Evolutionary conservation across 2,888 invertebrate species (phyloP).

Genomic region (Pediacus dermestoides): DNA sequence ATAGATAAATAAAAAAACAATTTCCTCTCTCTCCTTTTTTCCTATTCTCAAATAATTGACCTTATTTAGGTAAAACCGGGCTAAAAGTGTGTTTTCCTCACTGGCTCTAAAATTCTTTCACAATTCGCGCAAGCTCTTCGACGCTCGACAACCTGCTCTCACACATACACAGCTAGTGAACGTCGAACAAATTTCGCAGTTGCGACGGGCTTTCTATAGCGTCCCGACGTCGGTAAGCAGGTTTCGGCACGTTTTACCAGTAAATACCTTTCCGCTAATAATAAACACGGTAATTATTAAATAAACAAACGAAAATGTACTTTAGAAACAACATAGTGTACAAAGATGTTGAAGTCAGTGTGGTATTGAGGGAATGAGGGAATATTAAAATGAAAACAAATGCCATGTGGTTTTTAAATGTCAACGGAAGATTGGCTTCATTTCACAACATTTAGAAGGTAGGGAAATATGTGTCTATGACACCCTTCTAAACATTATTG

Average conservation of each 20-base stretch:
- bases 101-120: neutral
- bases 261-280: no score
- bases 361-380: no score
- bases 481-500: no score
- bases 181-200: constrained; percentile 5
- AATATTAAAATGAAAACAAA: neutral
- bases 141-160: no score
- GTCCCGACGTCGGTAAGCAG: constrained; percentile 5
- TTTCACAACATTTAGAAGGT: no score
- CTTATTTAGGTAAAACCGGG: neutral
- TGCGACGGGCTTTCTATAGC: constrained; percentile 2
- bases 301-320: neutral
- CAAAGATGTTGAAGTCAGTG: no score
- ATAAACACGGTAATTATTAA: neutral
- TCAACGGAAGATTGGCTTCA: neutral
- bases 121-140: neutral
- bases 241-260: neutral
- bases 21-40: no score
- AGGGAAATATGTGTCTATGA: no score
- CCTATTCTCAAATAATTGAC: no score
- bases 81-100: neutral
- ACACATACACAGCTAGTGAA: neutral
- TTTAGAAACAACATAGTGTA: no score
- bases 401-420: neutral
- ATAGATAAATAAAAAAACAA: no score